These are phyloP conservation scores for Drosophila tsacasi DNA, from an alignment of 1,140 invertebrate genomes.

Conservation along the genomic window DNA sequence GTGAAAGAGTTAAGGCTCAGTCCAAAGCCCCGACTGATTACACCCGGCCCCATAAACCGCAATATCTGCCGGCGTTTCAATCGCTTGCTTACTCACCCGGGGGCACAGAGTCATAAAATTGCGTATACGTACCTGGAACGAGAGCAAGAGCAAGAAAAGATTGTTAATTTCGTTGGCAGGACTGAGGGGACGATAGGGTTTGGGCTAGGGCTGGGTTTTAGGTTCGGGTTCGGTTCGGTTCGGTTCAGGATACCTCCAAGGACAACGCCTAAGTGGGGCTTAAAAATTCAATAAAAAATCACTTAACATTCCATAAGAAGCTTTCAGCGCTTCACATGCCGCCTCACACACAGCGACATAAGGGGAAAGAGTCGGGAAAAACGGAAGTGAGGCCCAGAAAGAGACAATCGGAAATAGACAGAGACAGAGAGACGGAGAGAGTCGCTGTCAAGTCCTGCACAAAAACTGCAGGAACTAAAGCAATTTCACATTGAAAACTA, in stretches of 20 bases:
- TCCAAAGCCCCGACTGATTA: constrained; percentile 1
- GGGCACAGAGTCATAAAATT: constrained; percentile 41
- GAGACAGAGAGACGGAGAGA: neutral
- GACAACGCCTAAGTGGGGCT: constrained; percentile 57
- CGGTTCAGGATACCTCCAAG: constrained; percentile 21
- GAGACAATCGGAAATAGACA: neutral
- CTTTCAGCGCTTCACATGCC: constrained; percentile 45
- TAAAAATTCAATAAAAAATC: constrained; percentile 70
- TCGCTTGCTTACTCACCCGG: constrained; percentile 29
- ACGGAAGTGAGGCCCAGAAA: constrained; percentile 1
- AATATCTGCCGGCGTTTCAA: constrained; percentile 26
- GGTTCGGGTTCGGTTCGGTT: constrained; percentile 8
- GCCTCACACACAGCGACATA: constrained; percentile 36
- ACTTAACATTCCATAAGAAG: constrained; percentile 59
- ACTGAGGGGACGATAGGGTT: neutral
- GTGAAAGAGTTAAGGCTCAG: constrained; percentile 24
- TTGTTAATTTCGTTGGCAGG: constrained; percentile 50
- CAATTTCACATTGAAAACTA: constrained; percentile 82
- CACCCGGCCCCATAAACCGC: constrained; percentile 6
- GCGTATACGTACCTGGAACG: constrained; percentile 69
- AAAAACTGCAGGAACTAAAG: constrained; percentile 67
- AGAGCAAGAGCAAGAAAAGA: constrained; percentile 29
- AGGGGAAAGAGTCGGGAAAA: neutral
- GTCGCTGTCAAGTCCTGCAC: constrained; percentile 25
- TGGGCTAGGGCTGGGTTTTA: neutral